Evolutionary conservation across 2,113 vertebrate species (phyloP).

Genomic region (Crotalus tigris): DNA sequence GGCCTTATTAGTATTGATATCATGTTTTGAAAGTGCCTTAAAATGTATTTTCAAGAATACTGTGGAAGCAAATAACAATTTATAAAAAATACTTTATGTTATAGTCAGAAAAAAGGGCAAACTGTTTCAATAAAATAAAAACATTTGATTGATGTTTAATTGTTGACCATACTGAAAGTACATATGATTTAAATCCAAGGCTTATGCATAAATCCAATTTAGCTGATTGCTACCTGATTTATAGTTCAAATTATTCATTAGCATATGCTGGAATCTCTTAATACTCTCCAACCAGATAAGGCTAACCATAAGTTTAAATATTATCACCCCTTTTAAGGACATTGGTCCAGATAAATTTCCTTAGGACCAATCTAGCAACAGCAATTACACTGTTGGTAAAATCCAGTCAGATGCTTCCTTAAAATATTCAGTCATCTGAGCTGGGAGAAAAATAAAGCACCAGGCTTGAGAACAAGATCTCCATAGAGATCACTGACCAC

Average conservation of each 20-base stretch:
- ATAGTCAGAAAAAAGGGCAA: neutral
- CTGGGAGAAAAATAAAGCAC: constrained; percentile 25
- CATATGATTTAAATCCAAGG: neutral
- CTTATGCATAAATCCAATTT: neutral
- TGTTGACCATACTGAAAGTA: neutral
- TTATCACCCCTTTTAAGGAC: constrained; percentile 23
- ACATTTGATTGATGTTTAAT: neutral
- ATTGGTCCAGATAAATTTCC: constrained; percentile 35
- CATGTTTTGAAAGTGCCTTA: neutral
- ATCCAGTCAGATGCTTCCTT: constrained; percentile 20
- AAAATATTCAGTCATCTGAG: neutral
- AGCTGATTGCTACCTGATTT: neutral
- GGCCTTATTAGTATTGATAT: neutral
- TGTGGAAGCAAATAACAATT: neutral
- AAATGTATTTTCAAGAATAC: neutral
- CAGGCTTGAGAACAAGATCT: neutral
- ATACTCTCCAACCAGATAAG: constrained; percentile 23
- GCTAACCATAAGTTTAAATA: neutral
- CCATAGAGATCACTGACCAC: constrained; percentile 12
- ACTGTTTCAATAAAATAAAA: neutral
- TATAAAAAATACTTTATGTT: neutral
- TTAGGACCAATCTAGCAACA: constrained; percentile 2
- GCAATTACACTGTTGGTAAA: constrained; percentile 5
- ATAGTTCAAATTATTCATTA: neutral
- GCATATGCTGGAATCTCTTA: neutral